Base-by-base conservation (phyloP, 2,113 vertebrate species). In the Sarotherodon lohbergeri region DNA sequence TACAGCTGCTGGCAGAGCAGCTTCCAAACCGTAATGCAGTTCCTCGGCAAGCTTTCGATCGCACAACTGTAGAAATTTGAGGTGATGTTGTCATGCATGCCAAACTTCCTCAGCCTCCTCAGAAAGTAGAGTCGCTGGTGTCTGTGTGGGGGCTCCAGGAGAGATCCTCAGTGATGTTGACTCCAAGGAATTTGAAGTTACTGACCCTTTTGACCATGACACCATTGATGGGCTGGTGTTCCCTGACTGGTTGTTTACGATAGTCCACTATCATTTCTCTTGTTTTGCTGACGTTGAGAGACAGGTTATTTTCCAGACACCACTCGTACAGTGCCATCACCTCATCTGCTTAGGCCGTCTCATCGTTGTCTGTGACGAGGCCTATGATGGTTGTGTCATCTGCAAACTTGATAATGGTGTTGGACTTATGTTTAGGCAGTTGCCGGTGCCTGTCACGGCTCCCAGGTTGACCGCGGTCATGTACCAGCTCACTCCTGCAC, bases 361-460 rank as follows among this genome's bases (percentile, higher is more conserved):
- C 19, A 10, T 54, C 9, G 19, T 54, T 54, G n/a, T 54, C 52
- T n/a, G 52, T 1, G 19, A 54, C 10, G 9, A 54, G 50, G 50
- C 50, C 50, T 52, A 52, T 52, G 50, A 54, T 10, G 19, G 50
- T n/a, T 54, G 50, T 54, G 50, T 54, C 50, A 54, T 54, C 50
- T n/a, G 50, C 50, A 54, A 54, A n/a, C 50, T 54, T 54, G 50
- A 54, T 10, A 0, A 54, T 54, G 50, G 0, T 54, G 19, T 54
- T 54, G 19, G 50, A n/a, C 50, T n/a, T 10, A 3, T 54, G 50
- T 54, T 54, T 54, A 54, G 50, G 22, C 22, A 22, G 22, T 22
- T 22, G 22, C 22, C 22, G 22, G 22, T 22, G 22, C 22, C 22
- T 22, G 22, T 22, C 22, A 22, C 22, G 22, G 22, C 22, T 22